phyloP scores from a whole-genome alignment of 2,888 invertebrate species.

The Clanis bilineata region DNA sequence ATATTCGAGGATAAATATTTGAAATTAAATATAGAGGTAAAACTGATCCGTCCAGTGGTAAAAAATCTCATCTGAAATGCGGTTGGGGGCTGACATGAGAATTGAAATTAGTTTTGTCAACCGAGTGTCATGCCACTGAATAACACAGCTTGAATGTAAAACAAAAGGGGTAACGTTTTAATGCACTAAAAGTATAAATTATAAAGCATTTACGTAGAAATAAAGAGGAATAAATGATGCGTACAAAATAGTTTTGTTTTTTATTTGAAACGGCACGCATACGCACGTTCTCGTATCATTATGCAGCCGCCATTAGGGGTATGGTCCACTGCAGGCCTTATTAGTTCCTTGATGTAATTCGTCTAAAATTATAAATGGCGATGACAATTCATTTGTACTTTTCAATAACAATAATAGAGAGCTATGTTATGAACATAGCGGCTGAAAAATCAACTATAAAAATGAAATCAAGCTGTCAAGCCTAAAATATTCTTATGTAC shows the following conservation, averaged over 20 bases:
- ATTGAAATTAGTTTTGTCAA: constrained; percentile 63
- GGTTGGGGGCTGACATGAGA: constrained; percentile 53
- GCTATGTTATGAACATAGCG: too few species aligned
- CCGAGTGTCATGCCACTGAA: constrained; percentile 35
- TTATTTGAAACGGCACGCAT: constrained; percentile 42
- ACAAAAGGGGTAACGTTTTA: too few species aligned
- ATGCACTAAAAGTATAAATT: too few species aligned
- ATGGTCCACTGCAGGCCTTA: background rate
- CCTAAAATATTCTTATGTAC: too few species aligned
- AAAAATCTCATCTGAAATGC: constrained; percentile 56
- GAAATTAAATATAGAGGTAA: background rate
- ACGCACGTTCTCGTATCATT: constrained; percentile 39
- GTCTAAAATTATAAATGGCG: too few species aligned
- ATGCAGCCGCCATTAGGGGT: background rate
- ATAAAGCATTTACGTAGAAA: background rate
- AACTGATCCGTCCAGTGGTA: constrained; percentile 28
- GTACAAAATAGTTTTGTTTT: constrained; percentile 7
- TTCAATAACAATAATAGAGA: too few species aligned
- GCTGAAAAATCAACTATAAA: too few species aligned
- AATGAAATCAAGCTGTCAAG: too few species aligned
- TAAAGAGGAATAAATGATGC: constrained; percentile 2
- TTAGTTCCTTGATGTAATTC: background rate
- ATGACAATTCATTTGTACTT: too few species aligned
- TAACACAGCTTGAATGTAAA: too few species aligned
- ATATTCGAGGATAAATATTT: background rate